Evolutionary conservation across 2,888 invertebrate species (phyloP), one percentile per base, ranked within the genome.

Genomic region (Acanthosoma haemorrhoidale): DNA sequence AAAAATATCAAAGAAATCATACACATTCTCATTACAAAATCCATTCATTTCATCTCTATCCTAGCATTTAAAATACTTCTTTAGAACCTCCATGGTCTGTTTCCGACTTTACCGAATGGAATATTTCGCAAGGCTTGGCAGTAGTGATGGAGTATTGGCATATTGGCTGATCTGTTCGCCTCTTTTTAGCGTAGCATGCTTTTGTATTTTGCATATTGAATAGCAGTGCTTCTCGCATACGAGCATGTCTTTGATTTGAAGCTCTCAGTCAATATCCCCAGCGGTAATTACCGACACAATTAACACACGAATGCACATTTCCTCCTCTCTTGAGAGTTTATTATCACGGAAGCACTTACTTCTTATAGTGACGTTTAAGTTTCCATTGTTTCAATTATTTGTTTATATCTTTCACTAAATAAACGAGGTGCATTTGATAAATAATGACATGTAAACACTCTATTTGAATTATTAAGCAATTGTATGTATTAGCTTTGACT

Each of bases 201-300:
- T 16, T 64, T 64, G 61, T 29, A 59, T 25, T 41, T 11, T 29
- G 64, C 41, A 41, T 64, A 21, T 64, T 41, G 18, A n/a, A 39
- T 15, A n/a, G 1, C 4, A 16, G 15, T 41, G 64, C 64, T 64
- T 61, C 16, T 29, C 18, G 15, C 38, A 13, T 36, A 18, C 18
- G 18, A 9, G 64, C 64, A 64, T 64, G 64, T 29, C 31, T 9
- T 29, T 25, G 41, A 15, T 39, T 64, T 21, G 64, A 16, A n/a
- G n/a, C n/a, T n/a, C 39, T 41, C 64, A 64, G 64, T 64, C 64
- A 64, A 64, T 64, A 64, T 41, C 39, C n/a, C 16, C 64, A 41
- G 39, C 31, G n/a, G 15, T 13, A 25, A n/a, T 11, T n/a, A 25
- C n/a, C n/a, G 13, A 6, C 51, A 51, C 51, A 13, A 1, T 3